Base-by-base conservation (phyloP, 2,113 vertebrate genomes). In the Austrofundulus limnaeus region DNA sequence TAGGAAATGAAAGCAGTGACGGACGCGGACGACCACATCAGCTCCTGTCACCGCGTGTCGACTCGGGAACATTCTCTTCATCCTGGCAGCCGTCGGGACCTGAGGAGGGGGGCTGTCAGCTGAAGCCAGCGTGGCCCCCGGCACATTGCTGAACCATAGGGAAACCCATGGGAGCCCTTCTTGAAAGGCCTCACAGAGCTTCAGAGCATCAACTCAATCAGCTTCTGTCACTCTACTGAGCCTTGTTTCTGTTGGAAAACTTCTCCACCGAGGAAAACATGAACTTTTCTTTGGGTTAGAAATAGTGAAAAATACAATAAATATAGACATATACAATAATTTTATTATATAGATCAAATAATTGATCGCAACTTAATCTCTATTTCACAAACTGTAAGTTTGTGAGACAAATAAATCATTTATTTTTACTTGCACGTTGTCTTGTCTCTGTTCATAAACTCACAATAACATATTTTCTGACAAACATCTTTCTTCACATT, bases 1-100 rank as follows among this genome's bases (percentile, higher is more conserved):
- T 57, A 52, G 77, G 86, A 88, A 89, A 91, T 88, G 81, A 90
- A 90, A 85, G 85, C 73, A 55, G 80, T 85, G 88, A 90, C 77
- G 64, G 84, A 88, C 56, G 61, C 9, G 50, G 71, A 68, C 63
- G 81, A 75, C 83, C 88, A 80, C 86, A 83, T 89, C 86, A 83
- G 54, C 81, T 82, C 69, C 85, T 87, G 88, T 90, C 87, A 82
- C 69, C 52, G 66, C 15, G 49, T 56, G 76, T 87, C 81, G 61
- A 20, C 55, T 70, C 37, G 6, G 3, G 48, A 65, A 66, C 60
- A 24, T 72, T 78, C 78, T 68, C 66, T 77, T 81, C 75, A 73
- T 75, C 54, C 72, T 82, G 86, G 77, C 79, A 83, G 85, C 75
- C 70, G 75, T 68, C 42, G 46, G 66, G 82, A 62, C 72, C 77